Evolutionary conservation across 2,113 vertebrate genomes (phyloP).

Genomic region (Lagopus muta): DNA sequence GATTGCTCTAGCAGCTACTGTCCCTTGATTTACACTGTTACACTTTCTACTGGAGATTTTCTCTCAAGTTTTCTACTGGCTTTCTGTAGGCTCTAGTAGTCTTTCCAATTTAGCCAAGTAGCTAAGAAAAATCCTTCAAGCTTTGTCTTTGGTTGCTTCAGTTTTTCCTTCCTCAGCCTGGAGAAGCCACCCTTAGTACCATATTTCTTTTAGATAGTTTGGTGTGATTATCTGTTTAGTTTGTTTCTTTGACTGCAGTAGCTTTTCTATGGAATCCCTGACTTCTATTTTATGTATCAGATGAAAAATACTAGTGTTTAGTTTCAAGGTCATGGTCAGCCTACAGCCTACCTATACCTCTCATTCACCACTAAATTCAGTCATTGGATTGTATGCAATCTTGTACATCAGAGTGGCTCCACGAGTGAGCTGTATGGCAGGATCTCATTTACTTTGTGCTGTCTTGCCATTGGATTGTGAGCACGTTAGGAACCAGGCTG

Average conservation of each 20-base stretch:
- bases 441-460: not conserved
- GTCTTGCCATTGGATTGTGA: not conserved
- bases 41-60: not conserved
- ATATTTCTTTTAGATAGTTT: not conserved
- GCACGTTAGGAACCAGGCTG: not conserved
- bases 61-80: not conserved
- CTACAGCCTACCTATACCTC: not conserved
- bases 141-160: not conserved
- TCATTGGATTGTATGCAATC: not conserved
- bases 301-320: not conserved
- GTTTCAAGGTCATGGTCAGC: not conserved
- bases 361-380: not conserved
- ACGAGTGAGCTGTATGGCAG: not conserved
- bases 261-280: not conserved
- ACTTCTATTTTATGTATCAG: not conserved
- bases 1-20: not conserved
- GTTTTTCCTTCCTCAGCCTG: not conserved
- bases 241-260: not conserved
- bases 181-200: not conserved
- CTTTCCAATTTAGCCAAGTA: not conserved
- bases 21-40: not conserved
- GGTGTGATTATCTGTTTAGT: not conserved
- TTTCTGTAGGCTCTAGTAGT: not conserved
- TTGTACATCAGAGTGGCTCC: not conserved
- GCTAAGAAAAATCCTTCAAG: not conserved